Percentiles rank a stretch among this genome's conserved stretches.
Evolutionary conservation across 2,797 vertebrate genomes (phyloP).

Genomic region (Sarcophilus harrisii): DNA sequence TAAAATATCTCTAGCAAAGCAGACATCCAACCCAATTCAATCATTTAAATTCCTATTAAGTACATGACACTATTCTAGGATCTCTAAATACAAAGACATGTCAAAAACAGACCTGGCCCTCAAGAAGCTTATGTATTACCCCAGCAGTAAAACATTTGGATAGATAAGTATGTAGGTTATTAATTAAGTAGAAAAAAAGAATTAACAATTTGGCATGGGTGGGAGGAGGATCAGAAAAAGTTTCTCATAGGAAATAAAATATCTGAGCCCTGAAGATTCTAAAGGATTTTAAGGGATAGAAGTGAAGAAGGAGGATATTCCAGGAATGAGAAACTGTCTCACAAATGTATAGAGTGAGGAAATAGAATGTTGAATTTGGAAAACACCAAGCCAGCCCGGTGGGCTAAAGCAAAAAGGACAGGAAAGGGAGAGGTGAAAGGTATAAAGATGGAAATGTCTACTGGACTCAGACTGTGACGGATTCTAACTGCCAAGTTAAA

Average conservation of each 20-base stretch:
- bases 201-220: neutral
- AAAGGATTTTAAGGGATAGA: neutral
- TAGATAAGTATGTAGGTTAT: neutral
- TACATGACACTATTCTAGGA: neutral
- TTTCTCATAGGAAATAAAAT: neutral
- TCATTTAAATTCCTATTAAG: neutral
- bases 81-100: neutral
- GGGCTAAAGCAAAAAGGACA: neutral
- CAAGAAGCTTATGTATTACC: neutral
- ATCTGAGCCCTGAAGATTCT: neutral
- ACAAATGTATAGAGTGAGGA: neutral
- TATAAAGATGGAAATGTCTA: neutral
- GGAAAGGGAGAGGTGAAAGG: neutral
- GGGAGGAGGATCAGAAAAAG: neutral
- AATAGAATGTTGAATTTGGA: neutral
- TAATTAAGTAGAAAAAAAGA: neutral
- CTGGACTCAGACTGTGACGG: neutral
- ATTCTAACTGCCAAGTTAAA: neutral
- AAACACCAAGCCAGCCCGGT: neutral
- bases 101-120: neutral
- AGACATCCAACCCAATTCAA: neutral
- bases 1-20: slow-evolving; percentile 4
- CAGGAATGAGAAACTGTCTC: neutral
- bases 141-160: neutral
- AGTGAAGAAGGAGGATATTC: neutral